These are phyloP conservation scores for Tricholauxania praeusta DNA, from an alignment of 2,888 invertebrate genomes.

Conservation along the genomic window DNA sequence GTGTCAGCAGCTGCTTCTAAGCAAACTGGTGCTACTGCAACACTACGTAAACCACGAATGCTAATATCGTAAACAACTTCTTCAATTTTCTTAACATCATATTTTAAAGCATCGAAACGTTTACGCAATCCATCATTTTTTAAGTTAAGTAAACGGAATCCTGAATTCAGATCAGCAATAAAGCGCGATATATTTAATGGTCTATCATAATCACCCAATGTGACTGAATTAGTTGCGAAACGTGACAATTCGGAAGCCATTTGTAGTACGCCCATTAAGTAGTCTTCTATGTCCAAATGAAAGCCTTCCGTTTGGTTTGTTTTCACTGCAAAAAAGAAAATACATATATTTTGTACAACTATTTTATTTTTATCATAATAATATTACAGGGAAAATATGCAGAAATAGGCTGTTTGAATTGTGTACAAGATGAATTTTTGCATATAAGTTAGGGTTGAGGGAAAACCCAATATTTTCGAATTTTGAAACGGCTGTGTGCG, in stretches of 20 bases:
- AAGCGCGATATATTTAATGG: constrained; percentile 89
- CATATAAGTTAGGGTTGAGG: too few relatives aligned
- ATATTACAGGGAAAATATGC: too few relatives aligned
- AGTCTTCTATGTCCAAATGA: constrained; percentile 92
- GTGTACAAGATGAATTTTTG: too few relatives aligned
- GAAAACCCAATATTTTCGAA: too few relatives aligned
- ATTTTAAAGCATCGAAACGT: constrained; percentile 87
- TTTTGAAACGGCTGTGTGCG: too few relatives aligned
- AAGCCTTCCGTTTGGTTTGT: constrained; percentile 78
- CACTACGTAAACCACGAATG: constrained; percentile 76
- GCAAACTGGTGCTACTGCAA: constrained; percentile 9
- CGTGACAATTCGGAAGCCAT: constrained; percentile 87
- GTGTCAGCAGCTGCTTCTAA: constrained; percentile 32
- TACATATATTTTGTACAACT: constrained; percentile 6
- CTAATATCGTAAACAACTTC: constrained; percentile 89
- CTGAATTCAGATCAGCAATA: constrained; percentile 88
- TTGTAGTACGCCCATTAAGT: constrained; percentile 84
- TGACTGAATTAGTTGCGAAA: constrained; percentile 86
- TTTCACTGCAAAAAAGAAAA: constrained; percentile 73
- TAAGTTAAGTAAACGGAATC: constrained; percentile 88
- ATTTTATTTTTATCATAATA: not conserved
- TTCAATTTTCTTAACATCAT: constrained; percentile 94
- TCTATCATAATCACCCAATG: constrained; percentile 83
- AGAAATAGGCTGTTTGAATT: too few relatives aligned
- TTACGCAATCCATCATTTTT: constrained; percentile 92